Evolutionary conservation across 2,113 vertebrate genomes (phyloP).

Genomic region (Xenopus borealis): DNA sequence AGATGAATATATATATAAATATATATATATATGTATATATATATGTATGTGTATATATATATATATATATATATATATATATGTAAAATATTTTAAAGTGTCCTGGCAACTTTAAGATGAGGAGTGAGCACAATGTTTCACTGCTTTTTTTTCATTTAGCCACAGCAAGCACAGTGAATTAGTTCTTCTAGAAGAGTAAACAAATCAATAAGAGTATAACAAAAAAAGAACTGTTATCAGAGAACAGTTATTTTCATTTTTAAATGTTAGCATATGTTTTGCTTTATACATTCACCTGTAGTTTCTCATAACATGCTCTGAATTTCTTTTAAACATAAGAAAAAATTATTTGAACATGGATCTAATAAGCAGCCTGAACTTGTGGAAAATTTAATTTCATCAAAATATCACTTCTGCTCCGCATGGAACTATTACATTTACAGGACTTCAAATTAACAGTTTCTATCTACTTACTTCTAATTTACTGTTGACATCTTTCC

Average conservation of each 20-base stretch:
- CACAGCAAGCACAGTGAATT: constrained; percentile 1
- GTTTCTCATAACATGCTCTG: constrained; percentile 56
- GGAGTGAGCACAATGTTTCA: no score
- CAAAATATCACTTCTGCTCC: constrained; percentile 49
- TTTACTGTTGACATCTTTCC: no score
- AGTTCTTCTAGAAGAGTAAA: neutral
- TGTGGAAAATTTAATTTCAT: constrained; percentile 57
- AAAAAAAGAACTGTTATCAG: constrained; percentile 11
- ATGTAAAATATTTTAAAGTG: no score
- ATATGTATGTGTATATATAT: no score
- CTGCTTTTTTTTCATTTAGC: neutral
- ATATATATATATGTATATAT: no score
- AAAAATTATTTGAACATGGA: constrained; percentile 63
- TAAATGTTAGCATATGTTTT: constrained; percentile 41
- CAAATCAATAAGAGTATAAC: constrained; percentile 14
- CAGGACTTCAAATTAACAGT: no score
- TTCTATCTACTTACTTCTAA: no score
- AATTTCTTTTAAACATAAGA: constrained; percentile 59
- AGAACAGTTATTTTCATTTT: constrained; percentile 36
- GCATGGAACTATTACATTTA: constrained; percentile 51
- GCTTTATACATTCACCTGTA: constrained; percentile 51
- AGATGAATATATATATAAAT: no score
- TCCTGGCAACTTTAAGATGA: no score
- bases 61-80: no score
- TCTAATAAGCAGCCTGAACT: constrained; percentile 63